phyloP scores from a whole-genome alignment of 2,888 invertebrate species.

The Amiota communis region DNA sequence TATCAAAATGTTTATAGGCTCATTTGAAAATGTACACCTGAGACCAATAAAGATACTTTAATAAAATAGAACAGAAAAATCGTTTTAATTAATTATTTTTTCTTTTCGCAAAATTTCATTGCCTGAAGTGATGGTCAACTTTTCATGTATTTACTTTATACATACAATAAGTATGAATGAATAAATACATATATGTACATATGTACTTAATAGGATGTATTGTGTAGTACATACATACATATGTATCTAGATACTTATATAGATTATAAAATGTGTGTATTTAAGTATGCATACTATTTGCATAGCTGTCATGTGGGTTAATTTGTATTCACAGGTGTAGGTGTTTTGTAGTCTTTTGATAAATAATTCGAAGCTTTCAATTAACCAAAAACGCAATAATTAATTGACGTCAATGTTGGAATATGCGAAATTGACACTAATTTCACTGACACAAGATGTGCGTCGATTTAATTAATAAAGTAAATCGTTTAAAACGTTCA shows the following conservation, averaged over 20 bases:
- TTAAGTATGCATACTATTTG: slow-evolving; percentile 2
- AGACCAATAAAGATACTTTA: slow-evolving; percentile 9
- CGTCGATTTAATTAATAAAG: no score
- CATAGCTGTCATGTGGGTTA: not conserved
- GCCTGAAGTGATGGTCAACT: slow-evolving; percentile 14
- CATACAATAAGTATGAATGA: not conserved
- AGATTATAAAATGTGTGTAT: not conserved
- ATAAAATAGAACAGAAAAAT: not conserved
- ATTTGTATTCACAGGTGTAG: not conserved
- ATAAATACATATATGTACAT: not conserved
- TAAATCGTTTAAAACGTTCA: no score
- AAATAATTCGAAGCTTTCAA: slow-evolving; percentile 8
- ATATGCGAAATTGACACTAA: slow-evolving; percentile 3
- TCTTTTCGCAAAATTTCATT: not conserved
- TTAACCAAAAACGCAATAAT: slow-evolving; percentile 11
- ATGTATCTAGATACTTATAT: not conserved
- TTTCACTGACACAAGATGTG: not conserved
- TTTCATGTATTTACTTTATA: not conserved
- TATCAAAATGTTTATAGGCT: slow-evolving; percentile 24
- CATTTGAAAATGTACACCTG: slow-evolving; percentile 26
- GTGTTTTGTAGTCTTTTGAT: slow-evolving; percentile 4
- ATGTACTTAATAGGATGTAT: not conserved
- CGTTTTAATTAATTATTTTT: slow-evolving; percentile 24
- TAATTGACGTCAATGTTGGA: not conserved
- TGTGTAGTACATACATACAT: not conserved